Conservation (phyloP, 2,113 vertebrate genomes). For the Ploceus nigricollis region DNA sequence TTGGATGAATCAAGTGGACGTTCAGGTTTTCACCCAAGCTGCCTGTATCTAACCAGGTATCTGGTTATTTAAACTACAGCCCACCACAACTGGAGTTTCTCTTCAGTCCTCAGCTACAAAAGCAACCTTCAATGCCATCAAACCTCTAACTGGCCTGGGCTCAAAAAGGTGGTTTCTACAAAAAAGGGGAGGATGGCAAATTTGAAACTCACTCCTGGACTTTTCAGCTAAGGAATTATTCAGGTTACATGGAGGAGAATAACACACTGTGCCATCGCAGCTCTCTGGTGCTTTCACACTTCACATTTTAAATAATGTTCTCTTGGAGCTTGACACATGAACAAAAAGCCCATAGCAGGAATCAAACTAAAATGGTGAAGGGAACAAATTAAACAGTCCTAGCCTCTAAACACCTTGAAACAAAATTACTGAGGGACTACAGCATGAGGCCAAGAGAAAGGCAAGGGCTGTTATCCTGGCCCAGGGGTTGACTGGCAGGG, state of each 20-base stretch:
- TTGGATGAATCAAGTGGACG: neutral
- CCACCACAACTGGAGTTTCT: neutral
- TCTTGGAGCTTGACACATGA: neutral
- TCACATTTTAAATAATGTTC: neutral
- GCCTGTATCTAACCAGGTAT: rapidly evolving
- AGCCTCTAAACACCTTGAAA: neutral
- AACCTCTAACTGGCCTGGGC: neutral
- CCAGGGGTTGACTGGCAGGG: neutral
- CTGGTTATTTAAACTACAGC: neutral
- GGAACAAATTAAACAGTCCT: neutral
- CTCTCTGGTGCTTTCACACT: neutral
- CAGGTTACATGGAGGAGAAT: neutral
- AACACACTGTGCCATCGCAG: neutral
- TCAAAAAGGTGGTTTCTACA: neutral
- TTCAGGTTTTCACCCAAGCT: neutral
- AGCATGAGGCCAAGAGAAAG: neutral
- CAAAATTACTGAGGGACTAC: neutral
- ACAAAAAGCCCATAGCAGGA: neutral
- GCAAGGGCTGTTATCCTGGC: neutral
- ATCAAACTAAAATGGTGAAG: neutral
- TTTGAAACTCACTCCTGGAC: neutral
- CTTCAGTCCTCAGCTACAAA: neutral
- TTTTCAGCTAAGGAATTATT: neutral
- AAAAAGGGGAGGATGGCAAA: neutral
- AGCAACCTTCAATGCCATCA: rapidly evolving